Evolutionary conservation across 30 jellyfish, hydroid and myxozoan genomes (phyloP), one percentile per base, ranked within the genome.

Genomic region (Morbakka virulenta): DNA sequence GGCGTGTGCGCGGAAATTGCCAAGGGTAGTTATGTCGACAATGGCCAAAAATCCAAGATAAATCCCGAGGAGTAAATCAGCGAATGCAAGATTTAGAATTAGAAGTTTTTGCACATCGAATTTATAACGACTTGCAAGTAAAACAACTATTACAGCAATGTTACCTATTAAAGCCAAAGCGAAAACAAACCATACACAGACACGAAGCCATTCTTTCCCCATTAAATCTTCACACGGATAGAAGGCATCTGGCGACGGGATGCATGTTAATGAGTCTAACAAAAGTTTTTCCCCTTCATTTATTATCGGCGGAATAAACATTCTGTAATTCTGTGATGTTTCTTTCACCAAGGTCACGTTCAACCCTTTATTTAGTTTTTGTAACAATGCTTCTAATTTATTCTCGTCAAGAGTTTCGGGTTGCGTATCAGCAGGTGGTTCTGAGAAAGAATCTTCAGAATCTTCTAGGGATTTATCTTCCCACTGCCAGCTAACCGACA

Each of bases 191-290:
- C 98, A 92, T 4, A 92, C 96, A 62, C 98, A 92, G 34, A 84
- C 72, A 3, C 98, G 95, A 4, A 92, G 94, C 98, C 98, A 92
- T 51, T 92, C 84, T 30, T 80, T 72, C 3, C 96, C 74, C 95
- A 92, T 83, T 48, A 92, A 89, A 63, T 92, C 95, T 35, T 92
- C 98, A 69, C 98, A 92, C 35, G 98, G 98, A 50, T 92, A 92
- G 62, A 92, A 92, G 23, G 51, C 98, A 64, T 92, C 80, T 4
- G 98, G 98, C 23, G 67, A 32, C 23, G 98, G 98, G 3, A 65
- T 69, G 61, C 98, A 92, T 32, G n/a, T n/a, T n/a, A n/a, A n/a
- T n/a, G n/a, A n/a, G n/a, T n/a, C n/a, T n/a, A n/a, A n/a, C n/a
- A n/a, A n/a, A n/a, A n/a, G n/a, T n/a, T n/a, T n/a, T n/a, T n/a